Base-by-base conservation (phyloP, 2,113 vertebrate genomes). In the Pangasianodon hypophthalmus region DNA sequence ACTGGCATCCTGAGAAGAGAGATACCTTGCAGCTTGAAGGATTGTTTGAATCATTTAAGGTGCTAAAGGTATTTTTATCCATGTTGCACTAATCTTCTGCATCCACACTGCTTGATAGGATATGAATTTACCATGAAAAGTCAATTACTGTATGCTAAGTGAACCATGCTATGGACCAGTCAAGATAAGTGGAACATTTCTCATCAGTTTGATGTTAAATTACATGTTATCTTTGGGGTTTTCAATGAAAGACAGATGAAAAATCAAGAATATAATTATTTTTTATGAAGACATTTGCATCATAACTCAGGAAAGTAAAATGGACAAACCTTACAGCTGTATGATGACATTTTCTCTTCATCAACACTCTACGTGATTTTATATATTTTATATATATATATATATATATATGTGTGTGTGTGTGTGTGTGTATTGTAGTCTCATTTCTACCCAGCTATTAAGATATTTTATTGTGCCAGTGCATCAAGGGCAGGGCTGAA, bases 311-410 rank as follows among this genome's bases (percentile, higher is more conserved):
- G 19, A 54, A 60, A 67, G 29, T 79, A 41, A 86, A 67, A 91
- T 87, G 87, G 50, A 93, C 91, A 93, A 90, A 46, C 50, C 21
- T 62, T 80, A 81, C 29, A 81, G 48, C 44, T 18, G 26, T 58
- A n/a, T n/a, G n/a, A 44, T 41, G 9, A 75, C 24, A 5, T 80
- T 58, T 87, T 80, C 14, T 19, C 32, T 77, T 87, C 16, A 52
- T 52, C 86, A 88, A 26, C 54, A 56, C 29, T 4, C 19, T 44
- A 5, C 87, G 71, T 60, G 56, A 58, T n/a, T n/a, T n/a, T n/a
- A 37, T 37, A 37, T 37, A 37, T n/a, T n/a, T n/a, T 37, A 37
- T 37, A 37, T 37, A 37, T 37, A 37, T 37, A 37, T 37, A 37
- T 37, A 37, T 37, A 37, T 37, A 37, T 37, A 37, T 37, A 37